Base-by-base conservation (phyloP, 2,888 invertebrate genomes). In the Thecophora atra region DNA sequence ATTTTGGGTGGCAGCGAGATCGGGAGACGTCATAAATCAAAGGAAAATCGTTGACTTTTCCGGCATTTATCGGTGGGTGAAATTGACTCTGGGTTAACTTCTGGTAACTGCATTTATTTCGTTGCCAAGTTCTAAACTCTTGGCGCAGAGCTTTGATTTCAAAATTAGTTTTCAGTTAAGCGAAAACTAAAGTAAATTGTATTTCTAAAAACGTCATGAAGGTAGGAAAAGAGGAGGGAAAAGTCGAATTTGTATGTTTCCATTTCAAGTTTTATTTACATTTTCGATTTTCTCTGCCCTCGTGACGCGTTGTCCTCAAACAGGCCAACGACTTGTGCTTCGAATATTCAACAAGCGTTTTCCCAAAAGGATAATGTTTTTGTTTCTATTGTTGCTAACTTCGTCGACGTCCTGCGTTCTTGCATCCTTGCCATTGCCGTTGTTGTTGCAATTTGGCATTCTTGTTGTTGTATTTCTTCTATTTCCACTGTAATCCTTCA, bases 321-420 rank as follows among this genome's bases (percentile, higher is more conserved):
- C 13, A 15, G 56, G 42, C 21, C 37, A 26, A 44, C 24, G 30
- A 69, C 24, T 17, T 47, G 42, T 68, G 44, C 37, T n/a, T 44
- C 68, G 44, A 68, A 69, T 62, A 60, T 69, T 69, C 69, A 69
- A 69, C 69, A 69, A 69, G 69, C 69, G 44, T 69, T 30, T 62
- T 28, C 37, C 21, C 13, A 54, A 54, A 11, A 21, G 21, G 21
- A 54, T 21, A 6, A 15, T n/a, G n/a, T 17, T 54, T n/a, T 11
- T 54, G 19, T 54, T 8, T 11, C 21, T 21, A 24, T 62, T 37
- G 63, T 44, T 24, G 52, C 17, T 51, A 11, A 17, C 21, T 21
- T 26, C 2, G 30, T 19, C 30, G 17, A 8, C n/a, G 28, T 44
- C 42, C 42, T 62, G 37, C 42, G 1, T 5, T 47, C 17, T n/a